Conservation (phyloP, 1,140 invertebrate genomes). For the Ruditapes philippinarum region DNA sequence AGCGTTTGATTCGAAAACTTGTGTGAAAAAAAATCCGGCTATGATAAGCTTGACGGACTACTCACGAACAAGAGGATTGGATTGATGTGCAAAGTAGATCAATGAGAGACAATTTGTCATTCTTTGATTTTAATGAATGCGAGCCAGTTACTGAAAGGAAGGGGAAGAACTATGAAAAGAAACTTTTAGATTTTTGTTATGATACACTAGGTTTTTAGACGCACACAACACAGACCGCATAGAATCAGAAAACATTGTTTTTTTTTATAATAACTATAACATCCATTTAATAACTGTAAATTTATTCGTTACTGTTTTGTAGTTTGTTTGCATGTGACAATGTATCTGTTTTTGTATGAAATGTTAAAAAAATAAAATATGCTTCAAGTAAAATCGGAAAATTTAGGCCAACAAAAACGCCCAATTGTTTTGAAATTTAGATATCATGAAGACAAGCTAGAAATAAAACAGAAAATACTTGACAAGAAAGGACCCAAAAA, state of each 20-base stretch:
- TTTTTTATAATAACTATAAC: too few relatives aligned
- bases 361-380: too few relatives aligned
- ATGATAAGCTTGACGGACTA: too few relatives aligned
- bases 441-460: not conserved
- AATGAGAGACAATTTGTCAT: not conserved
- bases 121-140: not conserved
- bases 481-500: too few relatives aligned
- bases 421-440: constrained; percentile 1
- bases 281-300: too few relatives aligned
- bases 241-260: not conserved
- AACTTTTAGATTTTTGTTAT: not conserved
- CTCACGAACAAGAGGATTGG: not conserved
- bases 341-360: too few relatives aligned
- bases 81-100: not conserved
- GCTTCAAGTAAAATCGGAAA: too few relatives aligned
- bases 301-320: too few relatives aligned
- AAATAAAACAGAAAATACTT: not conserved
- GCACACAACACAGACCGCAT: not conserved
- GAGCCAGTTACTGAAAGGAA: not conserved
- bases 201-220: not conserved
- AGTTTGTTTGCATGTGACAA: too few relatives aligned
- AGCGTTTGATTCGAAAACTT: not conserved
- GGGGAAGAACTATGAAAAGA: not conserved
- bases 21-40: too few relatives aligned
- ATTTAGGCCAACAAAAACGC: not conserved